These are phyloP conservation scores for Centropus bengalensis DNA, from an alignment of 2,113 vertebrate genomes.

Conservation along the genomic window DNA sequence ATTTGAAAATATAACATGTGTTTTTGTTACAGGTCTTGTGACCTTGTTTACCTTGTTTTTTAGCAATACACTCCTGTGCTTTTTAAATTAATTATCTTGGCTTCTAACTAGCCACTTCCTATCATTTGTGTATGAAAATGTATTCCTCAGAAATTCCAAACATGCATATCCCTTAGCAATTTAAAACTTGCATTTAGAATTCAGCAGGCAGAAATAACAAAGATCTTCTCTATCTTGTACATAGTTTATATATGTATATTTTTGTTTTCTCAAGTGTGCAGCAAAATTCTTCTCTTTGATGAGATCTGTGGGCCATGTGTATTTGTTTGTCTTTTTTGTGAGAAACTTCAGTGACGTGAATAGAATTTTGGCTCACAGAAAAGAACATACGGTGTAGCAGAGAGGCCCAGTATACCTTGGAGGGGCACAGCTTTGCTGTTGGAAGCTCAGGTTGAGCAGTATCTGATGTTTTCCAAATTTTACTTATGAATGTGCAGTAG, in stretches of 20 bases:
- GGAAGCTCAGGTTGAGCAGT: neutral
- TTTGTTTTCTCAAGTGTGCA: neutral
- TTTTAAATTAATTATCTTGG: neutral
- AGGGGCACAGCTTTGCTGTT: neutral
- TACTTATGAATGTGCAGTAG: neutral
- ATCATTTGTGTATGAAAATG: neutral
- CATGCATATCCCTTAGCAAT: neutral
- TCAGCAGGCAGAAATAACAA: neutral
- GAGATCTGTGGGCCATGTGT: neutral
- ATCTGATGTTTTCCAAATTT: slow-evolving; percentile 9
- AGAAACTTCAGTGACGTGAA: neutral
- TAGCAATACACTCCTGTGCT: neutral
- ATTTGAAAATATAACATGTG: neutral
- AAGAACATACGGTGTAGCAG: accelerated
- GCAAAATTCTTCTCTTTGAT: neutral
- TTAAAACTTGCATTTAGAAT: neutral
- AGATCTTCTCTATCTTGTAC: neutral
- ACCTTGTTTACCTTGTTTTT: neutral
- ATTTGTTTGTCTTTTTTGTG: neutral
- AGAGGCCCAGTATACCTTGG: neutral
- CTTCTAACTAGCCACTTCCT: neutral
- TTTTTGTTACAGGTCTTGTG: neutral
- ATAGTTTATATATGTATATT: no score
- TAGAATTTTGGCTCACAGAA: neutral
- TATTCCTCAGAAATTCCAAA: neutral